Evolutionary conservation across 2,888 invertebrate species (phyloP), one percentile per base, ranked within the genome.

Genomic region (Agapostemon virescens): DNA sequence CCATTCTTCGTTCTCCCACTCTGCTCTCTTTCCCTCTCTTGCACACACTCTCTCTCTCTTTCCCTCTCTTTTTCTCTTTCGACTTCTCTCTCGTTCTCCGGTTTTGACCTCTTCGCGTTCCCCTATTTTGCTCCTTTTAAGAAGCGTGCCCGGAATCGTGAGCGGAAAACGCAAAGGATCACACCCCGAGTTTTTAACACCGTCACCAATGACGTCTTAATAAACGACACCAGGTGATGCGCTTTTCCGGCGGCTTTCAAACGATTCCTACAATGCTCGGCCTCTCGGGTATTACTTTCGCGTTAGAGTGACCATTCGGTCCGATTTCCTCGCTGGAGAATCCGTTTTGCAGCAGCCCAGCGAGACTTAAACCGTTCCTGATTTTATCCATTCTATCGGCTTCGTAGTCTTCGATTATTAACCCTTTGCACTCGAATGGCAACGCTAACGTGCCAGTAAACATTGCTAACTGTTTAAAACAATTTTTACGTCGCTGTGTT

Each of bases 181-280:
- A 67, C 71, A 69, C 69, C 85, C 66, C 79, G 77, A 30, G 83
- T 83, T 82, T 83, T 85, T 85, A 85, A 85, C 81, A 70, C 73
- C 77, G 7, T 23, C 45, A 49, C 33, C 74, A 81, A 82, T 73
- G 78, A 73, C 69, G 81, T 71, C 61, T 79, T 81, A 82, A 81
- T 84, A 85, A 77, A 77, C 72, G 69, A 40, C 74, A 74, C 84
- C 85, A 85, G 86, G 86, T 85, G 86, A 84, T 79, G 69, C 77
- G 20, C 77, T 72, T 76, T 74, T 67, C 72, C 61, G 40, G 6
- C 17, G 63, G 38, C 68, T 66, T 74, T 64, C 79, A 77, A 75
- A 5, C 20, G 20, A 36, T 11, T 36, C 33, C 36, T 2, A 20
- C 33, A 30, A 36, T 20, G 6, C 30, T 30, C 6, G 15, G 6